Conservation (phyloP, 2,797 vertebrate genomes). For the Acanthornis magna region DNA sequence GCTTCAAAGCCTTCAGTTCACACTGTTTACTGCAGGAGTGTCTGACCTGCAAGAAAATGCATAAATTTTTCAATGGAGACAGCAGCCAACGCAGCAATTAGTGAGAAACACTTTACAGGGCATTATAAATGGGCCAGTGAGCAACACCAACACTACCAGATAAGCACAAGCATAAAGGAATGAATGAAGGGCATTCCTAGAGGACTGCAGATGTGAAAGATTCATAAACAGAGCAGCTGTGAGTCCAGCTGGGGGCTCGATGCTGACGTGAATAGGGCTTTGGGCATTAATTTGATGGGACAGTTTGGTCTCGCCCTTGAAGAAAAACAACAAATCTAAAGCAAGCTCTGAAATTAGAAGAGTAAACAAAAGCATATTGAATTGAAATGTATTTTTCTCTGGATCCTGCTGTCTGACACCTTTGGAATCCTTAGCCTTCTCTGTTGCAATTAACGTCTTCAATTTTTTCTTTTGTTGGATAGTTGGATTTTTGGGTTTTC, state of each 20-base stretch:
- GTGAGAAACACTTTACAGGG: not conserved
- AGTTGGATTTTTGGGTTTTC: not conserved
- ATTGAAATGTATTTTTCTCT: not conserved
- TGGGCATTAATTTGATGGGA: slow-evolving; percentile 39
- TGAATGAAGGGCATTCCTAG: slow-evolving; percentile 32
- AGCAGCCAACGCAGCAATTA: not conserved
- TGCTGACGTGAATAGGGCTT: not conserved
- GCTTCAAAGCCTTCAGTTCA: slow-evolving; percentile 28
- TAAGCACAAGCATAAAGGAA: slow-evolving; percentile 3
- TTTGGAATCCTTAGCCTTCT: not conserved
- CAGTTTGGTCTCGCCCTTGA: not conserved
- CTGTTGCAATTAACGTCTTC: not conserved
- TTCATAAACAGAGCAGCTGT: slow-evolving; percentile 29
- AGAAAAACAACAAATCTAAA: not conserved
- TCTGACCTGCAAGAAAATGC: slow-evolving; percentile 31
- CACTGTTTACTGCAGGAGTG: not conserved
- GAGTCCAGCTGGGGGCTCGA: not conserved
- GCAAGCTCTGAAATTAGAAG: slow-evolving; percentile 1
- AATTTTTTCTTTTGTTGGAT: not conserved
- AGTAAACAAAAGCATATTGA: not conserved
- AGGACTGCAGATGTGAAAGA: slow-evolving; percentile 41
- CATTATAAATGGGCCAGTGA: slow-evolving; percentile 24
- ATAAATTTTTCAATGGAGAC: slow-evolving; percentile 8
- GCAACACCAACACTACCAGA: not conserved
- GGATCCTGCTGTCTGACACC: not conserved